These are phyloP conservation scores for Toxotes jaculatrix DNA, from an alignment of 2,113 vertebrate species.

Conservation along the genomic window DNA sequence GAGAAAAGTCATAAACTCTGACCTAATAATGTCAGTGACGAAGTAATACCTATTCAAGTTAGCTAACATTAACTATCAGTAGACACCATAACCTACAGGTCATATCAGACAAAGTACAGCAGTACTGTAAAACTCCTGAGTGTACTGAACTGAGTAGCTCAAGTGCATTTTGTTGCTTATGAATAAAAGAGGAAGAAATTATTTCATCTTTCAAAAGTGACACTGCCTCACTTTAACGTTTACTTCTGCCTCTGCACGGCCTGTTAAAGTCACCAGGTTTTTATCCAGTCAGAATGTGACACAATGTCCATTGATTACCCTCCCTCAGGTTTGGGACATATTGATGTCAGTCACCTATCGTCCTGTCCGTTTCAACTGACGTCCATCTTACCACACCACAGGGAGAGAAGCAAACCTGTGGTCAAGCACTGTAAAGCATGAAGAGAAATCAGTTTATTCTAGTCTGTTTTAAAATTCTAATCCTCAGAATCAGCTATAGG, in stretches of 20 bases:
- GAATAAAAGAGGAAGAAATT: not conserved
- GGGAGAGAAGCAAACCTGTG: not conserved
- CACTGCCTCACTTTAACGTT: not conserved
- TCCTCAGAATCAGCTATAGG: not conserved
- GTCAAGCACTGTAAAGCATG: not conserved
- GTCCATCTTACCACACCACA: not conserved
- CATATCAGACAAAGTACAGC: not conserved
- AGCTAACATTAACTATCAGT: not conserved
- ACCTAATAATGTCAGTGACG: not conserved
- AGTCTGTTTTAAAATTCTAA: not conserved
- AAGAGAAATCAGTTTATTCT: no score
- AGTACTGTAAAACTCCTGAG: no score
- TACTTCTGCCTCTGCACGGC: no score
- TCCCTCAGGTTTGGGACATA: not conserved
- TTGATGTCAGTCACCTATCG: not conserved
- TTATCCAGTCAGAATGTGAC: no score
- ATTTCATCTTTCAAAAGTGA: not conserved
- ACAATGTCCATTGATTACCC: not conserved
- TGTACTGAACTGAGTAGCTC: no score
- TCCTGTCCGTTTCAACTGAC: not conserved
- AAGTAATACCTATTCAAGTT: not conserved
- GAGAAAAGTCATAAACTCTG: constrained; percentile 1
- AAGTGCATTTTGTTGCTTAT: not conserved
- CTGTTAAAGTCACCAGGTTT: not conserved
- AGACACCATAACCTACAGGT: no score